Base-by-base conservation (phyloP, 2,888 invertebrate species). In the Crossocerus cetratus region DNA sequence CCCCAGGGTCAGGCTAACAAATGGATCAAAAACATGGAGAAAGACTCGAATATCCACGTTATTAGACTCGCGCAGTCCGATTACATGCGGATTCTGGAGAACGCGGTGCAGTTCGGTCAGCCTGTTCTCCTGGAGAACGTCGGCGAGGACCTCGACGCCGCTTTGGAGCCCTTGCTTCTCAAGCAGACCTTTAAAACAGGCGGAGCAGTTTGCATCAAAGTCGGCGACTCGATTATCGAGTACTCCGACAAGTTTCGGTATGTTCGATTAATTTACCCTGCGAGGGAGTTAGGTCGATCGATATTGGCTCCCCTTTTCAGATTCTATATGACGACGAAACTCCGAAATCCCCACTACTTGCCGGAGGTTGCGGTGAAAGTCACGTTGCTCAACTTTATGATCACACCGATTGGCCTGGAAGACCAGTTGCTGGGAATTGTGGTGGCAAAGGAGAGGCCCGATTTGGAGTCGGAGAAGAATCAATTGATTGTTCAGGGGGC, bases 1-100 rank as follows among this genome's bases (percentile, higher is more conserved):
- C 98, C 98, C 0, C 98, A 99, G 87, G 96, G 96, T 0, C 97
- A 98, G 89, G 98, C 98, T 0, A 97, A 97, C 87, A 96, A 96
- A 86, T 98, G 98, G 98, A 93, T 98, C 43, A 97, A 97, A 90
- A 97, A 97, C 89, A 95, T 97, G 94, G 98, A 98, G 89, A 97
- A 96, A 86, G 92, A 93, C 0, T 95, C 96, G 83, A 95, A 95
- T 86, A 89, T 98, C 20, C 94, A 95, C 75, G 92, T 97, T 2
- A 94, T 97, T 72, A 94, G 97, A 67, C 91, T 97, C 77, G 93
- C 94, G 65, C 97, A 97, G 85, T 91, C 93, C 0, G 97, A 98
- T 90, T 96, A 97, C 86, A 94, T 96, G 42, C 91, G 96, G 81
- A 92, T 96, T 74, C 89, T 98, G 84, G 94, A 98, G 92, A 95